A percentile compares a stretch with the other conserved stretches of the same genome.
Conservation (phyloP, 1,140 invertebrate genomes). For the Temnothorax longispinosus region DNA sequence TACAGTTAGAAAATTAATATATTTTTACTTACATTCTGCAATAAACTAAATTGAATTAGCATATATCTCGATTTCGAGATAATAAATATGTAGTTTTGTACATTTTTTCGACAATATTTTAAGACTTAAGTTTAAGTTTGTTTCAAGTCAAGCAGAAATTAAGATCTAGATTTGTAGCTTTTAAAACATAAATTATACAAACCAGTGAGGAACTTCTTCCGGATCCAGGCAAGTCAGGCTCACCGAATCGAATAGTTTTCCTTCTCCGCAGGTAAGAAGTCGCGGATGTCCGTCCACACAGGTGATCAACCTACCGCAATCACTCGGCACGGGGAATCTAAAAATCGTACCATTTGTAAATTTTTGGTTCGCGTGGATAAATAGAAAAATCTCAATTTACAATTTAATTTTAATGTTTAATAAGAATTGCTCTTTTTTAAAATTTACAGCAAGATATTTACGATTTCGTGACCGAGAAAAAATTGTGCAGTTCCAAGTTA, state of each 20-base stretch:
- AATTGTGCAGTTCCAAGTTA: background rate
- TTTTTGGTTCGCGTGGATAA: background rate
- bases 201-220: constrained; percentile 90
- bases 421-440: background rate
- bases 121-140: too few relatives aligned
- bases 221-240: constrained; percentile 94
- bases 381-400: background rate
- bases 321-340: constrained; percentile 93
- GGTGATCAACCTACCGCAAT: constrained; percentile 94
- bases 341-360: constrained; percentile 25
- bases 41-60: constrained; percentile 2
- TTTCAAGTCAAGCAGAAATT: background rate
- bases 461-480: background rate
- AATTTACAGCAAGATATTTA: background rate
- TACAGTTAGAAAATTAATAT: constrained; percentile 15
- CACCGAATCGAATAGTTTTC: constrained; percentile 93
- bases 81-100: background rate
- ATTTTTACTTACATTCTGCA: background rate
- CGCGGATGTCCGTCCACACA: constrained; percentile 95
- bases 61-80: background rate
- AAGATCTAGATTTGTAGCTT: background rate
- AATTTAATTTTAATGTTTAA: background rate
- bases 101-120: background rate
- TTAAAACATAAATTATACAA: constrained; percentile 39
- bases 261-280: constrained; percentile 94